Base-by-base conservation (phyloP, 2,797 vertebrate genomes). In the Fratercula arctica region DNA sequence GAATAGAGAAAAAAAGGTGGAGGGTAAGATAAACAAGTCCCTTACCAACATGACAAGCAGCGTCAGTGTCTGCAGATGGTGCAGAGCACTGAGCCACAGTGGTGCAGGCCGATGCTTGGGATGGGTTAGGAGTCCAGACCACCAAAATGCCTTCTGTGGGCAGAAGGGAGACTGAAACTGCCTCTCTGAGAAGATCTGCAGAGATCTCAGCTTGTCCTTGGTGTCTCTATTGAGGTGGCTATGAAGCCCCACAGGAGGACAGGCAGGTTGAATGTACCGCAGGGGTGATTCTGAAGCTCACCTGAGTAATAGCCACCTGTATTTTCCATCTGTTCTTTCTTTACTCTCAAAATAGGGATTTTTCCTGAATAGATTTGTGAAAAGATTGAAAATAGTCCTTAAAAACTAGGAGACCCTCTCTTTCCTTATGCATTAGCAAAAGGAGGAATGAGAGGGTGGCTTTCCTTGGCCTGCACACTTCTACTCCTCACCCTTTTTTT, bases 81-180 rank as follows among this genome's bases (percentile, higher is more conserved):
- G 10, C 12, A n/a, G 24, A 72, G 29, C 70, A 33, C 45, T 5
- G 21, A 68, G 41, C 26, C 1, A 1, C 7, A 3, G 8, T 26
- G 46, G 1, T 14, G 2, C 0, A 3, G 43, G 24, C 31, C 60
- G 35, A 57, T 0, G 0, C n/a, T 67, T 37, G 33, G n/a, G 46
- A 31, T 37, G 6, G 16, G 16, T 54, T 56, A 50, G 23, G 43
- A 77, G 9, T 59, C 46, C 53, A 70, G 43, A 45, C 16, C 3
- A 5, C 35, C 28, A 31, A 92, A 89, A 84, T 33, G 28, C 41
- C 28, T 84, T 74, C 46, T 63, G 17, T n/a, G 9, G 4, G 28
- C 33, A 56, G 28, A 90, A 35, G 5, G 3, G 26, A 70, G 33
- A 33, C 43, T 13, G 20, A 57, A 88, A 57, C 37, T 61, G 21